Evolutionary conservation across 2,797 vertebrate species (phyloP).

Genomic region (Artibeus lituratus): DNA sequence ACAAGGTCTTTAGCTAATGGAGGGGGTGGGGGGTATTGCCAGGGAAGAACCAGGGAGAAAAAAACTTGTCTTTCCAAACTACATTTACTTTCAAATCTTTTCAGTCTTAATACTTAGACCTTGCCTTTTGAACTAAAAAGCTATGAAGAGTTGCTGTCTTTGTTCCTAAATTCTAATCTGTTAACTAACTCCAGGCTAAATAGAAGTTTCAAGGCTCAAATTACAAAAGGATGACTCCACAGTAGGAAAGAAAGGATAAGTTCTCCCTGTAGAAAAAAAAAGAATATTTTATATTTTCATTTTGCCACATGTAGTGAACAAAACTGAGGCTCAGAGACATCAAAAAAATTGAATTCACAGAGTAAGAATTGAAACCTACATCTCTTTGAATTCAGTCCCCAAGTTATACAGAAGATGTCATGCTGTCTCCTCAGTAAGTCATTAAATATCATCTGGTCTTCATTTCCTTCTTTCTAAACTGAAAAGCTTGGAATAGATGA

Average conservation of each 20-base stretch:
- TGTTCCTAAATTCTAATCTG: background rate
- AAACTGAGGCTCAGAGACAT: background rate
- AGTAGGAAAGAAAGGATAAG: background rate
- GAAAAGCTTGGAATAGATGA: background rate
- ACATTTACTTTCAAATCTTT: background rate
- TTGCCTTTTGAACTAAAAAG: background rate
- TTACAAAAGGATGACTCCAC: background rate
- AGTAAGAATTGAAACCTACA: background rate
- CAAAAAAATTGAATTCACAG: background rate
- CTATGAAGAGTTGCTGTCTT: background rate
- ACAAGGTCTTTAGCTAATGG: background rate
- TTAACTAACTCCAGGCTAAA: background rate
- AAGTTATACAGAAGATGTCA: background rate
- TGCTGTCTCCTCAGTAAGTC: background rate
- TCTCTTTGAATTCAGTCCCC: background rate
- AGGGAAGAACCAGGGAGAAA: background rate
- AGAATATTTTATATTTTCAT: background rate
- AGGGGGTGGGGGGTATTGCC: background rate
- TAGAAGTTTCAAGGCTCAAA: background rate
- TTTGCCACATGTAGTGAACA: background rate
- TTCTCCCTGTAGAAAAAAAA: background rate
- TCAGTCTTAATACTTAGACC: background rate
- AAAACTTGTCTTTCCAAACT: background rate
- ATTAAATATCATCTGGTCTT: background rate
- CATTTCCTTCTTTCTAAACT: background rate